Percentiles rank a stretch among this genome's conserved stretches.
These are phyloP conservation scores for Parazoanthus darwini DNA, from an alignment of 92 coral and sea anemone genomes.

Conservation along the genomic window DNA sequence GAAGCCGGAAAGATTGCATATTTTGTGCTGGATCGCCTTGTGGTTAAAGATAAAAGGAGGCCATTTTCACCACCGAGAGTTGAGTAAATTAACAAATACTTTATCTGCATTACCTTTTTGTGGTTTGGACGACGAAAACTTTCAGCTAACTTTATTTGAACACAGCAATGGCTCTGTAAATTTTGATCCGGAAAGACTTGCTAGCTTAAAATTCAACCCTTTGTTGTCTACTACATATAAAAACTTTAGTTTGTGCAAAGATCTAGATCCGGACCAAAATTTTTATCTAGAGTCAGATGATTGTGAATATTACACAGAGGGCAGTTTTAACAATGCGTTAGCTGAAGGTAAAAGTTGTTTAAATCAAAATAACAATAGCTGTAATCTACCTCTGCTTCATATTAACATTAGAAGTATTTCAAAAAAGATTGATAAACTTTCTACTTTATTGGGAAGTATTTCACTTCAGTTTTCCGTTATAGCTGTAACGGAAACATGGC, in stretches of 20 bases:
- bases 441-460: conserved; percentile 9
- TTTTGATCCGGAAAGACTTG: too few species aligned
- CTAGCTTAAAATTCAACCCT: too few species aligned
- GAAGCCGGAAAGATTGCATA: too few species aligned
- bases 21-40: too few species aligned
- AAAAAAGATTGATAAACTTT: conserved; percentile 19
- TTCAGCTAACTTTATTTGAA: neutral
- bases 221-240: too few species aligned
- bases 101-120: neutral
- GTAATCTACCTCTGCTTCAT: conserved; percentile 30
- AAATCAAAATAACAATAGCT: conserved; percentile 10
- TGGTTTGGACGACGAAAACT: conserved; percentile 19
- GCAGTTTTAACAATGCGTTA: conserved; percentile 5
- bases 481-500: too few species aligned
- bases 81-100: neutral
- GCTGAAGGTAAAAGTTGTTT: conserved; percentile 10
- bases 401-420: conserved; percentile 22
- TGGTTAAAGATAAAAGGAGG: neutral
- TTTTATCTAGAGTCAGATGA: conserved; percentile 28
- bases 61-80: neutral
- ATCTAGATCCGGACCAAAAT: conserved; percentile 35
- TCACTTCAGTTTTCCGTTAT: too few species aligned
- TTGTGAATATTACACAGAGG: neutral
- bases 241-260: too few species aligned
- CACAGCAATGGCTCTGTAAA: too few species aligned